Conservation (phyloP, 2,888 invertebrate species). For the Pyrgus malvae region DNA sequence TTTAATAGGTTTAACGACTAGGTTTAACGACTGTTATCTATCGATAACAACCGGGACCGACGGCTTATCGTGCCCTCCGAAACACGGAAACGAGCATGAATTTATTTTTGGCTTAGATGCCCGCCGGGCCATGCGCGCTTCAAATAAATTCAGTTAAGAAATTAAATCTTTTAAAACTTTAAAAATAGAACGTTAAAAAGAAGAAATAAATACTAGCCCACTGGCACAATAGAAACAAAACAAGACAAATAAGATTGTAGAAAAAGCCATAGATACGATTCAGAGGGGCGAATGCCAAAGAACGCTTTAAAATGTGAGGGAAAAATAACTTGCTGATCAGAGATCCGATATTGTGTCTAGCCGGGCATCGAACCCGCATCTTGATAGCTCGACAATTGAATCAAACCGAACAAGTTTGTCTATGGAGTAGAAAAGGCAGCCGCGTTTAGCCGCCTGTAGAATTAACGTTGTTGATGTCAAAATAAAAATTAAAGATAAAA, state of each 20-base stretch:
- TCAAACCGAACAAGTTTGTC: slow-evolving; percentile 16
- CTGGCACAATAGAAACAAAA: slow-evolving; percentile 19
- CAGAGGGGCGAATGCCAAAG: slow-evolving; percentile 19
- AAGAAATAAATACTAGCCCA: slow-evolving; percentile 3
- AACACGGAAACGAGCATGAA: no score
- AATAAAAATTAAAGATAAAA: no score
- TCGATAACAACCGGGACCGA: no score
- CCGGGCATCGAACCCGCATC: slow-evolving; percentile 29
- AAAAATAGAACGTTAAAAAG: neutral
- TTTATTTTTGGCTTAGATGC: no score
- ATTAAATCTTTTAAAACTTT: neutral
- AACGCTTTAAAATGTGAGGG: slow-evolving; percentile 22
- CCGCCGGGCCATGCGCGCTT: no score
- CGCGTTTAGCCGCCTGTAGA: no score
- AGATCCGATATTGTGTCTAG: slow-evolving; percentile 21
- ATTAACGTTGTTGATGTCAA: no score
- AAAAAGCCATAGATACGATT: slow-evolving; percentile 18
- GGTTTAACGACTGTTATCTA: no score
- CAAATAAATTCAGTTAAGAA: no score
- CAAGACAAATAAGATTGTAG: slow-evolving; percentile 1
- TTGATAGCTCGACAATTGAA: slow-evolving; percentile 29
- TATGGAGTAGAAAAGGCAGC: neutral
- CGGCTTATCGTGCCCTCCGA: no score
- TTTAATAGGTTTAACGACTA: no score
- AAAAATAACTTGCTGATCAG: slow-evolving; percentile 20